A percentile compares a stretch with the other conserved stretches of the same genome.
These are phyloP conservation scores for Cisticola juncidis DNA, from an alignment of 2,113 vertebrate genomes.

Conservation along the genomic window DNA sequence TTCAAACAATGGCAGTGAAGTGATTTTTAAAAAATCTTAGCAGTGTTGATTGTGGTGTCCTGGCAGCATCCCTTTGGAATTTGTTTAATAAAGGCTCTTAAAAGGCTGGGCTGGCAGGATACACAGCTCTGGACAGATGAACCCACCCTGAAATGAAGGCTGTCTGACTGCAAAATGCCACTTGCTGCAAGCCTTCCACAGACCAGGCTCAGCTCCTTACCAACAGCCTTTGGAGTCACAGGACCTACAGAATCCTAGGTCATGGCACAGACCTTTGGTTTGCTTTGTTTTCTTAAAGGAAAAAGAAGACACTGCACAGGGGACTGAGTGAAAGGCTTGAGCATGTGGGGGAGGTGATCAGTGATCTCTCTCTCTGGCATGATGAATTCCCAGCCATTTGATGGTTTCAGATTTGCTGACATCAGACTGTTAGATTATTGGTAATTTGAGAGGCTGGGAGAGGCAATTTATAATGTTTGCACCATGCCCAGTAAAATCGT, in stretches of 20 bases:
- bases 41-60: not conserved
- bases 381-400: not conserved
- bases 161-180: not conserved
- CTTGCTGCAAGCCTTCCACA: not conserved
- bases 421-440: not conserved
- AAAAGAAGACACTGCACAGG: not conserved
- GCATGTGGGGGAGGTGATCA: not conserved
- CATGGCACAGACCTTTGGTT: not conserved
- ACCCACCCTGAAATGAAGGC: not conserved
- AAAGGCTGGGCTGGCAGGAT: not conserved
- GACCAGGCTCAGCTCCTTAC: not conserved
- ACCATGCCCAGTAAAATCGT: not conserved
- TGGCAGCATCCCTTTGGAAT: not conserved
- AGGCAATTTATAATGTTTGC: not conserved
- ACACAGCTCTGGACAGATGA: not conserved
- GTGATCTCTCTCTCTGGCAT: not conserved
- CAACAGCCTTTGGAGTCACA: not conserved
- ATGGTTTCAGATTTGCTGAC: not conserved
- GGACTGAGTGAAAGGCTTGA: not conserved
- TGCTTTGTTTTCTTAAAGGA: not conserved
- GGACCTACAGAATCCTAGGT: not conserved
- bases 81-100: not conserved
- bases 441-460: not conserved
- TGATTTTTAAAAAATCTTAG: not conserved
- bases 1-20: not conserved